Evolutionary conservation across 2,113 vertebrate species (phyloP).

Genomic region (Arenaria interpres): DNA sequence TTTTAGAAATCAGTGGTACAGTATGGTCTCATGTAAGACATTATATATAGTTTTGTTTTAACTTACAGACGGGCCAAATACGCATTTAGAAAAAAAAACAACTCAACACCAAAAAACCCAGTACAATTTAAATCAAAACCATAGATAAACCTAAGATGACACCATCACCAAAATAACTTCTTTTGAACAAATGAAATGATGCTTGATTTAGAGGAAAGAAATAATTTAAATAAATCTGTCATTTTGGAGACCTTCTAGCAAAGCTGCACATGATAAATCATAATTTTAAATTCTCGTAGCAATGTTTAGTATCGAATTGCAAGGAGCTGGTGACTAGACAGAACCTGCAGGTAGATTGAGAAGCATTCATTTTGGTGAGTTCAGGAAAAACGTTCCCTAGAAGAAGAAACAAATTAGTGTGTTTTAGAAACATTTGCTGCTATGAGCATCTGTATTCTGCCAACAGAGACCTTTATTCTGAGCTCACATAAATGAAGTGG

Average conservation of each 20-base stretch:
- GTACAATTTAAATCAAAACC: not conserved
- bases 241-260: not conserved
- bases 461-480: constrained; percentile 43
- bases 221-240: not conserved
- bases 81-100: not conserved
- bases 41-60: not conserved
- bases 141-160: not conserved
- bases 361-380: not conserved
- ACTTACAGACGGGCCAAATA: not conserved
- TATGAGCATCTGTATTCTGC: constrained; percentile 45
- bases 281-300: not conserved
- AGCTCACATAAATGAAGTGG: constrained; percentile 52
- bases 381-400: not conserved
- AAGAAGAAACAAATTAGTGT: constrained; percentile 2
- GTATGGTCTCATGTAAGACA: not conserved
- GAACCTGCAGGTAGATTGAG: not conserved
- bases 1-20: not conserved
- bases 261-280: not conserved
- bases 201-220: not conserved
- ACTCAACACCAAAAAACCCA: not conserved
- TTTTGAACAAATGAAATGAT: not conserved
- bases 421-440: constrained; percentile 22
- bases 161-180: not conserved
- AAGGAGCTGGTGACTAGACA: not conserved
- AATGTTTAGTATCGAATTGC: not conserved